A percentile compares a stretch with the other conserved stretches of the same genome.
These are phyloP conservation scores for Heliconius melpomene DNA, from an alignment of 1,140 invertebrate genomes.

Conservation along the genomic window DNA sequence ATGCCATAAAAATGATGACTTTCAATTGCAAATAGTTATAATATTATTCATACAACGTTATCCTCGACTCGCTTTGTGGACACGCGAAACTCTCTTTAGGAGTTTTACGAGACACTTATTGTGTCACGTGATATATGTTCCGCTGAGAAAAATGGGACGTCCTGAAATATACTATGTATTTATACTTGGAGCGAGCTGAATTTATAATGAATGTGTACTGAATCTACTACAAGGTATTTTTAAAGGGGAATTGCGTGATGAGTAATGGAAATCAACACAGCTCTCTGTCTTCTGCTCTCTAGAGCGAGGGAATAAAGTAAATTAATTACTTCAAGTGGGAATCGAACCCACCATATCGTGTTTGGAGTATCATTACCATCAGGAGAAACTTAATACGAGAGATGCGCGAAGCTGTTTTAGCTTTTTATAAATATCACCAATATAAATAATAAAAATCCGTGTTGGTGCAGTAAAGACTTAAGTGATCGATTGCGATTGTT, in stretches of 20 bases:
- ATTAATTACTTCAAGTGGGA: too few species aligned
- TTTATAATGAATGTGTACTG: not conserved
- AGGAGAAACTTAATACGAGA: too few species aligned
- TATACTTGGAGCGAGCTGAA: not conserved
- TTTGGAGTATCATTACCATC: too few species aligned
- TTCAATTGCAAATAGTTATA: constrained; percentile 3
- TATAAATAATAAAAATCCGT: too few species aligned
- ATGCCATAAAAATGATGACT: not conserved
- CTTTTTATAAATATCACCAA: too few species aligned
- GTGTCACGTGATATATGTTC: constrained; percentile 3
- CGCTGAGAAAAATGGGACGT: not conserved
- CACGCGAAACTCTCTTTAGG: not conserved
- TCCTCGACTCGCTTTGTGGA: constrained; percentile 5
- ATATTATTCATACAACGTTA: not conserved
- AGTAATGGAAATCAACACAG: too few species aligned
- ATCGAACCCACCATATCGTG: too few species aligned
- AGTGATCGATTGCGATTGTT: not conserved
- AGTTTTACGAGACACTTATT: constrained; percentile 14
- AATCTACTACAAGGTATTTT: not conserved
- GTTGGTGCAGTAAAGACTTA: not conserved
- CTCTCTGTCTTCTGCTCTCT: too few species aligned
- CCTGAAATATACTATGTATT: not conserved
- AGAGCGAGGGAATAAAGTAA: too few species aligned
- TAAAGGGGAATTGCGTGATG: too few species aligned
- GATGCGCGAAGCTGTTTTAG: too few species aligned